Percentiles rank a stretch among this genome's conserved stretches.
Conservation (phyloP, 2,888 invertebrate species). For the Drosophila mimetica region DNA sequence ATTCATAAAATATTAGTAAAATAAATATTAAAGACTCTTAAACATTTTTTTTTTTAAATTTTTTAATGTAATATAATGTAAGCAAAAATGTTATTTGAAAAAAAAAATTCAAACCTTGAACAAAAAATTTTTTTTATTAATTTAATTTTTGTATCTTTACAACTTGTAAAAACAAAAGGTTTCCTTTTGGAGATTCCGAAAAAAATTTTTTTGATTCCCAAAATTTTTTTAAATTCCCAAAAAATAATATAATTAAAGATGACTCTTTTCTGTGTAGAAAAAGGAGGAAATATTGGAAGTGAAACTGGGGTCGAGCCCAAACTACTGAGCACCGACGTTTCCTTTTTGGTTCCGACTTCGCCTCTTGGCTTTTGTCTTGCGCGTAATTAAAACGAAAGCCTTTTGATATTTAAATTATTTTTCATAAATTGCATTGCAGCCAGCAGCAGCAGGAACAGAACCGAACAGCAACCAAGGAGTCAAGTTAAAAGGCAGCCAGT, state of each 20-base stretch:
- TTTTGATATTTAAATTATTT: constrained; percentile 81
- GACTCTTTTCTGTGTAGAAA: background rate
- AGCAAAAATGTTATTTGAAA: no score
- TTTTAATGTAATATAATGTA: no score
- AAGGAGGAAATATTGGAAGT: constrained; percentile 27
- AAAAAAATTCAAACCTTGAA: no score
- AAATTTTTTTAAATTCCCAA: no score
- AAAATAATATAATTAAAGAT: background rate
- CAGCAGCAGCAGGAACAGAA: constrained; percentile 30
- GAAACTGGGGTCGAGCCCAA: constrained; percentile 41
- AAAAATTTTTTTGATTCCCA: no score
- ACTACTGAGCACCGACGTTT: constrained; percentile 50
- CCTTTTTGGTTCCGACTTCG: constrained; percentile 56
- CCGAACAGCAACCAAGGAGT: constrained; percentile 4
- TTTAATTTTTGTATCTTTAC: no score
- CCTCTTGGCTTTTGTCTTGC: constrained; percentile 61
- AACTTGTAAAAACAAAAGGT: no score
- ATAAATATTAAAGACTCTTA: no score
- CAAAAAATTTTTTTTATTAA: no score
- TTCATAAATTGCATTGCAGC: constrained; percentile 79
- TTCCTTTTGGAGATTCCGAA: no score
- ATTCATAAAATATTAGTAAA: no score
- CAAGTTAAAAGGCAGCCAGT: background rate
- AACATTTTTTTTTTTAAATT: no score
- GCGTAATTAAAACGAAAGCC: constrained; percentile 81